Evolutionary conservation across 2,113 vertebrate genomes (phyloP).

Genomic region (Halcyon senegalensis): DNA sequence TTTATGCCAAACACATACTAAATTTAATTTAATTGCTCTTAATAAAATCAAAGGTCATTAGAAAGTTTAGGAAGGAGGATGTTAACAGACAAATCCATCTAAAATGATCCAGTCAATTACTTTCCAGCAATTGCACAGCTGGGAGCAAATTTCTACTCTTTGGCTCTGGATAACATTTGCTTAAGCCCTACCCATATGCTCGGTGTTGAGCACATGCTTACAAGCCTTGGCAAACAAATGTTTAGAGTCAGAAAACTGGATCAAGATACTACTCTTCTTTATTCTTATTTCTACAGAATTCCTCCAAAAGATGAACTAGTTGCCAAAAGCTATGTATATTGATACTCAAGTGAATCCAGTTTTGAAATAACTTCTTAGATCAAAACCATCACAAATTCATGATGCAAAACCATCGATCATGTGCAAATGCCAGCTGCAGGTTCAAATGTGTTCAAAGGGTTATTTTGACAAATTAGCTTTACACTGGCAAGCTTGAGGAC

Average conservation of each 20-base stretch:
- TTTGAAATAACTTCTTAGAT: background rate
- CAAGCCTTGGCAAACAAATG: background rate
- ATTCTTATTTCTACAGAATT: background rate
- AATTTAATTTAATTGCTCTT: background rate
- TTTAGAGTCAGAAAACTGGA: background rate
- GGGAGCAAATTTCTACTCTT: background rate
- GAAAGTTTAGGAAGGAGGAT: background rate
- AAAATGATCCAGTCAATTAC: background rate
- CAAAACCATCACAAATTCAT: background rate
- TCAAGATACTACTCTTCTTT: background rate
- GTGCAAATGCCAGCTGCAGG: background rate
- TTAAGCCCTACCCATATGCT: background rate
- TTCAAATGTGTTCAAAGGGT: background rate
- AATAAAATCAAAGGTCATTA: background rate
- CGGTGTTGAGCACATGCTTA: background rate
- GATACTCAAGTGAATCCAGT: background rate
- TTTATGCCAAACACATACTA: background rate
- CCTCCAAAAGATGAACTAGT: background rate
- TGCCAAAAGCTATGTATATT: background rate
- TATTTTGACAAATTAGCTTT: background rate
- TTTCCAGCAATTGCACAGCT: background rate
- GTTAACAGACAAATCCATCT: background rate
- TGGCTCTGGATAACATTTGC: background rate
- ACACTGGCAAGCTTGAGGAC: background rate
- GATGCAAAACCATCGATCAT: background rate